Conservation (phyloP, 2,888 invertebrate species). For the Creontiades dilutus region DNA sequence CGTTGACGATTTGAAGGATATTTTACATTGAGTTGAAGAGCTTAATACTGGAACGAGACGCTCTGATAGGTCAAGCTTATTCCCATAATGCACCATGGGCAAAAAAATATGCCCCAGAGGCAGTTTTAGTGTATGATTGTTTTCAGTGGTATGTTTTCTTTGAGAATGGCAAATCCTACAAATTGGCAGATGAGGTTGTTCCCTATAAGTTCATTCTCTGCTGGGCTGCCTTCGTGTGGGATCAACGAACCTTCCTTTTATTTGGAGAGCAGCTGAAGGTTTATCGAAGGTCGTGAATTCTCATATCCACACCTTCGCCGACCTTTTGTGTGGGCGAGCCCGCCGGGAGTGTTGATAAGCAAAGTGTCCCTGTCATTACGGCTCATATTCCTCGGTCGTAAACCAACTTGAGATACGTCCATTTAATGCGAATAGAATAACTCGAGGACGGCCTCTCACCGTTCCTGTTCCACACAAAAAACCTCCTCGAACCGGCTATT, state of each 20-base stretch:
- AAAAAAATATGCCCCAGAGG: no score
- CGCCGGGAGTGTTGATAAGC: slow-evolving; percentile 22
- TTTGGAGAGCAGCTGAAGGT: neutral
- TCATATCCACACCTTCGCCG: slow-evolving; percentile 12
- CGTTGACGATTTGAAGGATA: no score
- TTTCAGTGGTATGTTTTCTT: no score
- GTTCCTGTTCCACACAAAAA: neutral
- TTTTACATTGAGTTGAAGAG: no score
- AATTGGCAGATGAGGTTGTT: no score
- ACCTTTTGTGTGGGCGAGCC: slow-evolving; percentile 20
- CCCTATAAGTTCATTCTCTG: no score
- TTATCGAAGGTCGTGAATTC: slow-evolving; percentile 22
- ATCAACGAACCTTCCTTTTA: neutral
- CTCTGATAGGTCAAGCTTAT: no score
- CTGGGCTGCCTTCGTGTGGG: neutral
- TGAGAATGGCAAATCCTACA: no score
- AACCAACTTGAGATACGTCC: slow-evolving; percentile 38
- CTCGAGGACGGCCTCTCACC: neutral
- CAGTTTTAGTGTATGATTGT: no score
- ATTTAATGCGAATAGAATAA: slow-evolving; percentile 44
- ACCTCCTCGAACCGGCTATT: neutral
- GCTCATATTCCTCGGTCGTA: slow-evolving; percentile 34
- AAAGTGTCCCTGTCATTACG: slow-evolving; percentile 36
- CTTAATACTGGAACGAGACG: no score
- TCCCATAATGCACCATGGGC: no score